A percentile compares a stretch with the other conserved stretches of the same genome.
phyloP scores from a whole-genome alignment of 2,113 vertebrate species.

The rabbit (Oryctolagus cuniculus) region DNA sequence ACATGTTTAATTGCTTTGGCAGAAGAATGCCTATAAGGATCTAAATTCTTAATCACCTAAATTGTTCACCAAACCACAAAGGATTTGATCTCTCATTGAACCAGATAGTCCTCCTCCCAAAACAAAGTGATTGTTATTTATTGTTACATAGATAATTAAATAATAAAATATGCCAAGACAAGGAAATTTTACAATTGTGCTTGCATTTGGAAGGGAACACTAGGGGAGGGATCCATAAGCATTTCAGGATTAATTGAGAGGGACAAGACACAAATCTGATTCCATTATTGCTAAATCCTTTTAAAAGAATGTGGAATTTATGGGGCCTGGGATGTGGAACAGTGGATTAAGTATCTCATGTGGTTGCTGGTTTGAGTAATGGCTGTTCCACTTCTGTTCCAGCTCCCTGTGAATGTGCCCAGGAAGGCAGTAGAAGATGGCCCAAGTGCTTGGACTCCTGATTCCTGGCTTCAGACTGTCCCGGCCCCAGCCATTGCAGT shows the following conservation, averaged over 20 bases:
- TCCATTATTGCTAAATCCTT: neutral
- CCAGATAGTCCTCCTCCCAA: neutral
- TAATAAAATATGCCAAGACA: neutral
- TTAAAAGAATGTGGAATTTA: neutral
- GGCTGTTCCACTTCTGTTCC: too few species aligned
- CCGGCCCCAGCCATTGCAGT: too few species aligned
- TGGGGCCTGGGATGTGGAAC: too few species aligned
- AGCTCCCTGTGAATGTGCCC: too few species aligned
- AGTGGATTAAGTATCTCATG: too few species aligned
- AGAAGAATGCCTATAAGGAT: neutral
- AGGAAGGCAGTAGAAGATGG: too few species aligned
- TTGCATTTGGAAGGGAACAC: neutral
- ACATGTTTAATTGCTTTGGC: neutral
- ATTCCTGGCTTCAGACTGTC: too few species aligned
- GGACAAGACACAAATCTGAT: neutral
- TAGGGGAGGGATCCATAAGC: neutral
- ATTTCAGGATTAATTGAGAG: neutral
- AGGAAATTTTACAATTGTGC: neutral
- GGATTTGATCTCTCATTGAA: neutral
- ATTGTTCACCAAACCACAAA: neutral
- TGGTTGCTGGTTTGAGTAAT: too few species aligned
- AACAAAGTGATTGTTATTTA: neutral
- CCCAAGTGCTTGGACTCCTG: too few species aligned
- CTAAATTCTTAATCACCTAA: neutral
- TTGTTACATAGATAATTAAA: constrained; percentile 14